Percentiles rank a stretch among this genome's conserved stretches.
Conservation (phyloP, 2,888 invertebrate genomes). For the Pollenia angustigena region DNA sequence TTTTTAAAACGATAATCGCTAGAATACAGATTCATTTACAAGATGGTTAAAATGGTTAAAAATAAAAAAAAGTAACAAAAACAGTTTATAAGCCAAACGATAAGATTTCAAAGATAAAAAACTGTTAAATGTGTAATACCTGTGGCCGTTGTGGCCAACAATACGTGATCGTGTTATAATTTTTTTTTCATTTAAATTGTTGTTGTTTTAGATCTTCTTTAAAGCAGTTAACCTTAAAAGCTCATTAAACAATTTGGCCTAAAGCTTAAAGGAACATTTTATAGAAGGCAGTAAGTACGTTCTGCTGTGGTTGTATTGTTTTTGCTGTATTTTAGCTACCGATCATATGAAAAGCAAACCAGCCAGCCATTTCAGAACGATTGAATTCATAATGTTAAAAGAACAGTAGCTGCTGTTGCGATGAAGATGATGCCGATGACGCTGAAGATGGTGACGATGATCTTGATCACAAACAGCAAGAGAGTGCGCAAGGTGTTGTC, state of each 20-base stretch:
- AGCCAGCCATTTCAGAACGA: background rate
- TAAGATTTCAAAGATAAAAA: constrained; percentile 73
- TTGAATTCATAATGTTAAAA: constrained; percentile 49
- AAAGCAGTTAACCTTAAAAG: constrained; percentile 71
- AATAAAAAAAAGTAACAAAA: constrained; percentile 23
- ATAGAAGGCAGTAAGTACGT: background rate
- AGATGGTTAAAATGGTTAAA: constrained; percentile 27
- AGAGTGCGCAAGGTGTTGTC: constrained; percentile 45
- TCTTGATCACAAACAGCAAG: constrained; percentile 27
- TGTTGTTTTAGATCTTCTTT: constrained; percentile 48
- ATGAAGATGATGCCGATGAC: constrained; percentile 33
- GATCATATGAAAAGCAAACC: background rate
- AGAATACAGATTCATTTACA: constrained; percentile 57
- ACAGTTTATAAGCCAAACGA: constrained; percentile 56
- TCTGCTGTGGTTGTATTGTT: background rate
- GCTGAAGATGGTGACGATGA: constrained; percentile 37
- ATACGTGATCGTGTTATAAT: constrained; percentile 73
- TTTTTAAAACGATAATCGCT: constrained; percentile 63
- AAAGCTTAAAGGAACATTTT: constrained; percentile 67
- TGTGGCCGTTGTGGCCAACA: constrained; percentile 68
- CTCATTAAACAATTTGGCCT: constrained; percentile 74
- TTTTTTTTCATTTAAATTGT: constrained; percentile 23
- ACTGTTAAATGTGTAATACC: constrained; percentile 73
- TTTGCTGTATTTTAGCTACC: constrained; percentile 17
- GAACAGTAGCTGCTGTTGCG: constrained; percentile 65